Conservation (phyloP, 2,888 invertebrate species). For the Acanthosoma haemorrhoidale region DNA sequence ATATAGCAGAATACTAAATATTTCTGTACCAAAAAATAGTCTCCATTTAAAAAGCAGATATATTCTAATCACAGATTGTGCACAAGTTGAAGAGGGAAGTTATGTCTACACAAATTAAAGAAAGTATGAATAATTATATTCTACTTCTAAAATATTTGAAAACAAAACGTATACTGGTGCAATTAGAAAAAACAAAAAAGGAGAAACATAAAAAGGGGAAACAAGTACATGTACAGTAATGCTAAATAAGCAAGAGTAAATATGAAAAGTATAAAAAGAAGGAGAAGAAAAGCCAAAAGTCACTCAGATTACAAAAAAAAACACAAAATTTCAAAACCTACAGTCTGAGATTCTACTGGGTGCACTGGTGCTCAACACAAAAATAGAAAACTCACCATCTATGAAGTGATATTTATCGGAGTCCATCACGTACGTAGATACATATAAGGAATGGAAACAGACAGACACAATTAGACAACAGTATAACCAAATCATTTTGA, state of each 20-base stretch:
- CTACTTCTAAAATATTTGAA: neutral
- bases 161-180: neutral
- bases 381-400: slow-evolving; percentile 35
- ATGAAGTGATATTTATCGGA: slow-evolving; percentile 30
- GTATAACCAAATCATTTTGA: neutral
- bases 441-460: slow-evolving; percentile 32
- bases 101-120: neutral
- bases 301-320: neutral
- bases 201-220: neutral
- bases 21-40: too few species aligned
- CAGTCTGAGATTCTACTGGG: neutral
- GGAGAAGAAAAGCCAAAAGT: neutral
- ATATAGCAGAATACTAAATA: too few species aligned
- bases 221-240: too few species aligned
- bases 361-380: slow-evolving; percentile 12
- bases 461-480: slow-evolving; percentile 21
- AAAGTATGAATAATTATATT: neutral
- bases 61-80: neutral
- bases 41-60: too few species aligned
- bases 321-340: slow-evolving; percentile 1
- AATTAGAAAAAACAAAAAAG: neutral
- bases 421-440: slow-evolving; percentile 33
- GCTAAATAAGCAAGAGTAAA: too few species aligned
- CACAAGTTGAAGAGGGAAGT: neutral
- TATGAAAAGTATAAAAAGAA: neutral